These are phyloP conservation scores for Todiramphus chloris DNA, from an alignment of 2,113 vertebrate species.

Conservation along the genomic window DNA sequence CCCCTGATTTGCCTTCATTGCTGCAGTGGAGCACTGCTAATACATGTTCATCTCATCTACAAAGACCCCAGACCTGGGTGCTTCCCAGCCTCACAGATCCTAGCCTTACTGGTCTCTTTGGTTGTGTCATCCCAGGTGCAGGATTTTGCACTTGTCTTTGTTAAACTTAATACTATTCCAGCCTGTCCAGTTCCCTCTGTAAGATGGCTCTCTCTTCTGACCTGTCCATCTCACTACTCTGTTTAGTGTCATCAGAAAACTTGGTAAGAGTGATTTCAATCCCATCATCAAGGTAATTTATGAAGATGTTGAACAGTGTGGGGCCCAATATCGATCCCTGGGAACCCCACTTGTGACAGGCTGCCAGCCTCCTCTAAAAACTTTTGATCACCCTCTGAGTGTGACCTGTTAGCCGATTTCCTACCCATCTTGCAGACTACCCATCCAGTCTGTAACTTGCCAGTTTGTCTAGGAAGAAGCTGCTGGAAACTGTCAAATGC, in stretches of 20 bases:
- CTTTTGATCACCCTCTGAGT: not conserved
- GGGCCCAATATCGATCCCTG: not conserved
- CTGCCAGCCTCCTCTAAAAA: not conserved
- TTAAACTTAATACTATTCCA: not conserved
- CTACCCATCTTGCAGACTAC: not conserved
- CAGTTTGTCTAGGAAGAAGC: not conserved
- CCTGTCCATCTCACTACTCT: not conserved
- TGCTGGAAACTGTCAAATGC: not conserved
- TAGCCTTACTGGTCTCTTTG: not conserved
- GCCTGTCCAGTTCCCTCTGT: not conserved
- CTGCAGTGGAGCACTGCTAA: not conserved
- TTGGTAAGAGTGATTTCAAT: not conserved
- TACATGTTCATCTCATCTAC: not conserved
- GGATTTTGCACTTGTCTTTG: not conserved
- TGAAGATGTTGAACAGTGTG: not conserved
- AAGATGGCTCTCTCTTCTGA: not conserved
- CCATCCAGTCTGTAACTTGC: not conserved
- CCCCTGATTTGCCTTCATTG: rapidly evolving
- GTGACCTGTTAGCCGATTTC: not conserved
- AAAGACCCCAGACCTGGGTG: not conserved
- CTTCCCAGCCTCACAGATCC: not conserved
- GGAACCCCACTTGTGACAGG: not conserved
- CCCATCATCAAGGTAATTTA: not conserved
- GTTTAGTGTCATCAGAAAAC: not conserved
- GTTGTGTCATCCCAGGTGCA: not conserved